phyloP scores from a whole-genome alignment of 2,888 invertebrate genomes.

The Chorisops tibialis region DNA sequence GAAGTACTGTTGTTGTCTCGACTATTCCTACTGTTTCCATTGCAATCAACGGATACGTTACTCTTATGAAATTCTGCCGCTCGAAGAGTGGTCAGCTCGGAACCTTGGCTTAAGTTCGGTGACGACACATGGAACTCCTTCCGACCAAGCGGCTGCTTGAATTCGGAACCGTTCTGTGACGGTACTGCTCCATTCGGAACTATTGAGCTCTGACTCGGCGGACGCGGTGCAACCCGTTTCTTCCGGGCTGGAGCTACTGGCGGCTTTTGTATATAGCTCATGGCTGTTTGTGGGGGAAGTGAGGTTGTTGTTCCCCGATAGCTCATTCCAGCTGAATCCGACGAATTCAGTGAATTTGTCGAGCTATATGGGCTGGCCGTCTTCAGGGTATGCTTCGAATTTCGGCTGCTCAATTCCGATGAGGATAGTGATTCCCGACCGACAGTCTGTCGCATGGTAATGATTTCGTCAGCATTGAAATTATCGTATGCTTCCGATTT shows the following conservation, averaged over 20 bases:
- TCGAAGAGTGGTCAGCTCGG: constrained; percentile 28
- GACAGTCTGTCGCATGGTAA: constrained; percentile 44
- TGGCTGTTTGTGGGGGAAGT: constrained; percentile 29
- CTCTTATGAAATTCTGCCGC: constrained; percentile 34
- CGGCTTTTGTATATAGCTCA: constrained; percentile 16
- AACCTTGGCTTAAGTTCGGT: constrained; percentile 41
- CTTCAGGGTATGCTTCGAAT: constrained; percentile 49
- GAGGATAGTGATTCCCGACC: constrained; percentile 49
- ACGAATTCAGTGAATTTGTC: constrained; percentile 51
- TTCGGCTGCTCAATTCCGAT: constrained; percentile 50
- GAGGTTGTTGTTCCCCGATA: constrained; percentile 41
- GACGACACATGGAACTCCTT: constrained; percentile 49
- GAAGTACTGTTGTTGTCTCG: constrained; percentile 33
- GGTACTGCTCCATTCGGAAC: constrained; percentile 11
- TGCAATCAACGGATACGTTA: constrained; percentile 42
- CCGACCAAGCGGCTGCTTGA: constrained; percentile 35
- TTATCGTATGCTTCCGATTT: constrained; percentile 49
- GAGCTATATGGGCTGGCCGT: constrained; percentile 53
- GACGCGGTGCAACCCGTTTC: constrained; percentile 49
- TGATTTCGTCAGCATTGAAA: constrained; percentile 48
- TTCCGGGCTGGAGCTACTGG: constrained; percentile 46
- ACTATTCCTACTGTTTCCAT: constrained; percentile 41
- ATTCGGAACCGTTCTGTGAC: constrained; percentile 1
- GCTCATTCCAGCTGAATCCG: constrained; percentile 51
- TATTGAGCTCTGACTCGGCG: constrained; percentile 48